phyloP scores from a whole-genome alignment of 23 tunicate species.

The Halocynthia roretzi region DNA sequence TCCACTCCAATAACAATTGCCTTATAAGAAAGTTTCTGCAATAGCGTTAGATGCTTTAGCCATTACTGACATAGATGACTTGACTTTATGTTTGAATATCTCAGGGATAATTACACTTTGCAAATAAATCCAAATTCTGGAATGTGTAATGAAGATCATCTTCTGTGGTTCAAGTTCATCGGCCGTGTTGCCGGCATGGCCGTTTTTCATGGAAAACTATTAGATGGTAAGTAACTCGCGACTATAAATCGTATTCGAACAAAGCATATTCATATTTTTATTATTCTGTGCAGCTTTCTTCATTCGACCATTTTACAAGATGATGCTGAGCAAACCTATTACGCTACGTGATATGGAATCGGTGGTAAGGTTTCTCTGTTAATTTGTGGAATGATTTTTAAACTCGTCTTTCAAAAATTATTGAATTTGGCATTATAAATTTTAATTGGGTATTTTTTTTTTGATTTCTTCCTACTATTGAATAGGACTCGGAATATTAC shows the following conservation, averaged over 20 bases:
- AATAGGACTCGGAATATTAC: conserved; percentile 92
- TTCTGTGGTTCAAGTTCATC: conserved; percentile 83
- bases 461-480: background rate
- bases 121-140: conserved; percentile 97
- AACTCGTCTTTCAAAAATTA: too few species aligned
- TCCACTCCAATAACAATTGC: too few species aligned
- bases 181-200: conserved; percentile 99
- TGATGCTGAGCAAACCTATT: conserved; percentile 96
- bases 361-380: conserved; percentile 56
- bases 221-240: conserved; percentile 53
- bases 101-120: conserved; percentile 91
- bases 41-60: background rate
- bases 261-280: background rate
- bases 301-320: conserved; percentile 97
- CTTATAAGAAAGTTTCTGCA: too few species aligned
- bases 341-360: conserved; percentile 95
- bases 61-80: background rate
- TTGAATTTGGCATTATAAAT: too few species aligned
- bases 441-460: background rate
- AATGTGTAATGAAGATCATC: conserved; percentile 84
- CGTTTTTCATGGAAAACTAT: conserved; percentile 90
- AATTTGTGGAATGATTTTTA: background rate
- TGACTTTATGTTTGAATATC: background rate
- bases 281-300: conserved; percentile 56
- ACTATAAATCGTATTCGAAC: background rate